phyloP scores from a whole-genome alignment of 2,113 vertebrate genomes.

The Helogale parvula region DNA sequence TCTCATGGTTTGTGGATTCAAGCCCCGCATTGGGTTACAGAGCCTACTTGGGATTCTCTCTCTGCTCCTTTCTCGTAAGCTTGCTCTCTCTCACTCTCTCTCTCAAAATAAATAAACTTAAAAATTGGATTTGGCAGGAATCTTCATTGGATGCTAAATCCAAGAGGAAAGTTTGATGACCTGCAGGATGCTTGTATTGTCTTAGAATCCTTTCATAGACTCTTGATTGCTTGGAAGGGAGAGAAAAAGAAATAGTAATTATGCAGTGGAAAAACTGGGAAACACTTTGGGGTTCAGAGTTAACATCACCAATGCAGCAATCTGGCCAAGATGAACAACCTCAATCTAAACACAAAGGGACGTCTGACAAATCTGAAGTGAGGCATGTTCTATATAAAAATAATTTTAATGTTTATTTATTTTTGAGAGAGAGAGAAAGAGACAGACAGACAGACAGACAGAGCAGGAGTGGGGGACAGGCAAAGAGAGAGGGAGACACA shows the following conservation, averaged over 20 bases:
- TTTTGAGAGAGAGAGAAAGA: too few relatives aligned
- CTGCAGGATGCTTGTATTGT: background rate
- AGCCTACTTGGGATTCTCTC: too few relatives aligned
- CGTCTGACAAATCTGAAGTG: background rate
- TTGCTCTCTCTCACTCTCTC: too few relatives aligned
- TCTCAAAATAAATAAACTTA: too few relatives aligned
- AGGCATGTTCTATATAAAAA: background rate
- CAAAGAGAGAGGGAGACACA: too few relatives aligned
- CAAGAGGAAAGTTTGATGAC: background rate
- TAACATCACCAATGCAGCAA: background rate
- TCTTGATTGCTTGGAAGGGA: background rate
- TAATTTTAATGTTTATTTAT: too few relatives aligned
- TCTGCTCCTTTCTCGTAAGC: too few relatives aligned
- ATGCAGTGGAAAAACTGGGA: background rate
- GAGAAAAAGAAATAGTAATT: background rate
- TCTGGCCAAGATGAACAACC: background rate
- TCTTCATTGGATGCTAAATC: background rate
- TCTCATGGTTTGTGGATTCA: too few relatives aligned
- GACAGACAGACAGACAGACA: too few relatives aligned
- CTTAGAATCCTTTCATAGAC: background rate
- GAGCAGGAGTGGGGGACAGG: too few relatives aligned
- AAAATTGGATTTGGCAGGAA: background rate
- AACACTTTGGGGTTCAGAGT: background rate
- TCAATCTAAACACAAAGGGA: background rate
- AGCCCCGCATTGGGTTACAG: too few relatives aligned